Evolutionary conservation across 2,113 vertebrate species (phyloP).

Genomic region (Cervus canadensis): DNA sequence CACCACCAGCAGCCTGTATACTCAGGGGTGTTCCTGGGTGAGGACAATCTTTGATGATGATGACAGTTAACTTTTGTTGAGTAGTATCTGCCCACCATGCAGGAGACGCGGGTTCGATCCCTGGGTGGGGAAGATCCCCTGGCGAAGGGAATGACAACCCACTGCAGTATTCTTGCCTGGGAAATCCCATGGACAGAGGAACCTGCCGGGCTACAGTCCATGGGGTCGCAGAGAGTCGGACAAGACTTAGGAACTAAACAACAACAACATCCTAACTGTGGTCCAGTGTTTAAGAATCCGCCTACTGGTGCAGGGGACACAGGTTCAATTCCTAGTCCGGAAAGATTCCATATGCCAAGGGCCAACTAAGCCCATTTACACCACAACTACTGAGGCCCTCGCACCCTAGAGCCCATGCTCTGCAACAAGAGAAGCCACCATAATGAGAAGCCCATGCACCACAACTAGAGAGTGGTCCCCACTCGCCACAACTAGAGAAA

Average conservation of each 20-base stretch:
- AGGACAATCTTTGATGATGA: too few species aligned
- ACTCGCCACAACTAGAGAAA: background rate
- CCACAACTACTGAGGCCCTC: background rate
- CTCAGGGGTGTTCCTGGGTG: background rate
- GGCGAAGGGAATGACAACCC: background rate
- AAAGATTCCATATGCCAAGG: background rate
- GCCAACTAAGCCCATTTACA: background rate
- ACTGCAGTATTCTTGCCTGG: background rate
- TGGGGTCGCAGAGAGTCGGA: rapidly evolving
- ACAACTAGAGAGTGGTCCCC: background rate
- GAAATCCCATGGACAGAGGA: background rate
- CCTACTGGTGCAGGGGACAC: background rate
- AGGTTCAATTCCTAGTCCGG: background rate
- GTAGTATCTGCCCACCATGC: background rate
- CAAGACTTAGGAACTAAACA: background rate
- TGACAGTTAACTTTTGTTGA: background rate
- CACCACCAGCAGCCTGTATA: background rate
- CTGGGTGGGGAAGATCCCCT: background rate
- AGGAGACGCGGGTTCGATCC: rapidly evolving
- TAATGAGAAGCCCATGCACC: background rate
- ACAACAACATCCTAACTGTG: background rate
- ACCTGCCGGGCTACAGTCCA: background rate
- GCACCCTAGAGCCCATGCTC: background rate
- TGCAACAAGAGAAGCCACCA: background rate
- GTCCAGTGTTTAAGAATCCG: background rate